phyloP scores from a whole-genome alignment of 2,888 invertebrate genomes.

The Pelosia muscerda region DNA sequence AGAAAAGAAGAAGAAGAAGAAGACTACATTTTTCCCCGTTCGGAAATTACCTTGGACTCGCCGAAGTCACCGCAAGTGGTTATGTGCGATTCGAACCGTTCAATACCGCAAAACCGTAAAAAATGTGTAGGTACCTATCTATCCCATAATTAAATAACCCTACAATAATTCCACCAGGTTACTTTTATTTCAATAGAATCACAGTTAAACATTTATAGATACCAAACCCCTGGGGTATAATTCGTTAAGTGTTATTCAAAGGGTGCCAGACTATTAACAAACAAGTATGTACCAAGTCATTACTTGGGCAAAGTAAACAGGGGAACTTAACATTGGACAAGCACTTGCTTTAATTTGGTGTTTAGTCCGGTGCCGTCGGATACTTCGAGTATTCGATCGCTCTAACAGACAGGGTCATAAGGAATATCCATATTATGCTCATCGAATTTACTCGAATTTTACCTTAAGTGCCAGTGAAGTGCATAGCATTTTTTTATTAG shows the following conservation, averaged over 20 bases:
- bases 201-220: not conserved
- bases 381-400: conserved; percentile 10
- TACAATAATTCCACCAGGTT: not conserved
- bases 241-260: conserved; percentile 5
- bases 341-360: conserved; percentile 54
- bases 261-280: conserved; percentile 11
- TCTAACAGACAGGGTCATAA: not conserved
- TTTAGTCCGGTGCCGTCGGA: conserved; percentile 18
- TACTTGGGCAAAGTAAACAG: conserved; percentile 49
- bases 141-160: not conserved
- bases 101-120: no score
- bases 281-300: conserved; percentile 33
- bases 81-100: no score
- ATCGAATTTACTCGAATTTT: not conserved
- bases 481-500: no score
- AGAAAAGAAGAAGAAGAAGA: no score
- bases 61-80: no score
- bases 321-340: conserved; percentile 40
- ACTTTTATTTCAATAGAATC: not conserved
- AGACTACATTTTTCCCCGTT: no score
- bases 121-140: no score
- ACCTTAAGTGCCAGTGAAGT: no score
- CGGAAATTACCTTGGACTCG: no score
- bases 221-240: conserved; percentile 2
- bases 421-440: not conserved